Evolutionary conservation across 2,888 invertebrate species (phyloP).

Genomic region (Cerastis leucographa): DNA sequence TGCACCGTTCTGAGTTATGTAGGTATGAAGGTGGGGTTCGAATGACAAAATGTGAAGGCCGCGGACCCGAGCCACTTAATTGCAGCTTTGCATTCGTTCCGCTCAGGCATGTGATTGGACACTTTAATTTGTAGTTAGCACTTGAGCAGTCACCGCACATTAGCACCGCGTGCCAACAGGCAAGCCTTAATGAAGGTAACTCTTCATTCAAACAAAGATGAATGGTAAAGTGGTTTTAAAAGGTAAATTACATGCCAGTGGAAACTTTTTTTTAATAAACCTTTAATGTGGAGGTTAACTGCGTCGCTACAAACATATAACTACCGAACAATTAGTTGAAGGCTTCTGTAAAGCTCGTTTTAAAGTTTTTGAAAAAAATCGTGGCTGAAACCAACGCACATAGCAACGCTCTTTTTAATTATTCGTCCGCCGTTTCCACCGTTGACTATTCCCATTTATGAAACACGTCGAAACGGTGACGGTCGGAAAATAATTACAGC

Average conservation of each 20-base stretch:
- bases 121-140: constrained; percentile 67
- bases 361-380: constrained; percentile 18
- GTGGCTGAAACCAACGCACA: constrained; percentile 4
- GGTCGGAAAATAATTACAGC: constrained; percentile 48
- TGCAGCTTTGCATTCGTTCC: constrained; percentile 58
- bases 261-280: constrained; percentile 11
- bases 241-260: constrained; percentile 14
- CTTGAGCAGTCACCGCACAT: constrained; percentile 36
- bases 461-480: constrained; percentile 43
- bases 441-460: constrained; percentile 56
- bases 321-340: background rate
- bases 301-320: background rate
- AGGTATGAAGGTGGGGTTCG: constrained; percentile 39
- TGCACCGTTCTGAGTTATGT: constrained; percentile 20
- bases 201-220: constrained; percentile 16
- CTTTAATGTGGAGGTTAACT: background rate
- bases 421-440: constrained; percentile 41
- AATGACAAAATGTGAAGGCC: constrained; percentile 45
- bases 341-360: constrained; percentile 22
- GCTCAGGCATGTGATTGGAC: constrained; percentile 56
- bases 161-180: constrained; percentile 18
- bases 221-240: constrained; percentile 10
- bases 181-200: constrained; percentile 1
- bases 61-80: constrained; percentile 67
- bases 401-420: constrained; percentile 58